A percentile compares a stretch with the other conserved stretches of the same genome.
Conservation (phyloP, 1,140 invertebrate species). For the Drosophila ogumai region DNA sequence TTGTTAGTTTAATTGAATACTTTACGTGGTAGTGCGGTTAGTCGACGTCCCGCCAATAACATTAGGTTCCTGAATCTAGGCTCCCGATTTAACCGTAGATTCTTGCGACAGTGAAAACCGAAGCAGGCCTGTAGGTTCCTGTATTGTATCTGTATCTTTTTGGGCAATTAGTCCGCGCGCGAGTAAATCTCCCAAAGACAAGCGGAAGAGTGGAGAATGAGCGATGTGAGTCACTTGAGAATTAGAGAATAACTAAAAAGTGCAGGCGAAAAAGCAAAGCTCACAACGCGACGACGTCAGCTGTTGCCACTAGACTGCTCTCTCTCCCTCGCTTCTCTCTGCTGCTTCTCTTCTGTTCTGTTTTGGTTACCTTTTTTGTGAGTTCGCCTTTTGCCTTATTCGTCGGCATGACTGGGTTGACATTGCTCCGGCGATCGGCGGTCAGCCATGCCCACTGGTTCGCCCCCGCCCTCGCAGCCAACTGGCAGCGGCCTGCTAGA, state of each 20-base stretch:
- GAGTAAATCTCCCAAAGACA: constrained; percentile 62
- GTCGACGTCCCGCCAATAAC: constrained; percentile 51
- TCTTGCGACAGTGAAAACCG: too few relatives aligned
- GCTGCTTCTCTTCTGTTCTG: constrained; percentile 58
- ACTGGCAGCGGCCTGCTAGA: constrained; percentile 57
- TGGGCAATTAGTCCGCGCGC: constrained; percentile 63
- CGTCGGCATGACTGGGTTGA: constrained; percentile 67
- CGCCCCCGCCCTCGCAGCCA: constrained; percentile 48
- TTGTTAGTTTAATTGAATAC: constrained; percentile 55
- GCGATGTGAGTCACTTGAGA: constrained; percentile 70
- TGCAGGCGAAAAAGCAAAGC: constrained; percentile 60
- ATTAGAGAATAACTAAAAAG: constrained; percentile 73
- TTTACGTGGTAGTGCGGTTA: constrained; percentile 68
- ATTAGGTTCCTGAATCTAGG: constrained; percentile 32
- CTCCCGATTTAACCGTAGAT: too few relatives aligned
- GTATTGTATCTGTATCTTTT: constrained; percentile 15
- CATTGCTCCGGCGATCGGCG: constrained; percentile 56
- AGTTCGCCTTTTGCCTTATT: constrained; percentile 57
- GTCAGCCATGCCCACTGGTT: constrained; percentile 40
- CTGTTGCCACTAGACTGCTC: constrained; percentile 48
- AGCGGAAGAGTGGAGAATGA: constrained; percentile 23
- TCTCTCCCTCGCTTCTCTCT: constrained; percentile 34
- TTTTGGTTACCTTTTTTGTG: constrained; percentile 55
- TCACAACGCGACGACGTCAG: constrained; percentile 54
- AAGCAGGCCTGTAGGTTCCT: too few relatives aligned